These are phyloP conservation scores for Euclidia mi DNA, from an alignment of 2,888 invertebrate genomes.

Conservation along the genomic window DNA sequence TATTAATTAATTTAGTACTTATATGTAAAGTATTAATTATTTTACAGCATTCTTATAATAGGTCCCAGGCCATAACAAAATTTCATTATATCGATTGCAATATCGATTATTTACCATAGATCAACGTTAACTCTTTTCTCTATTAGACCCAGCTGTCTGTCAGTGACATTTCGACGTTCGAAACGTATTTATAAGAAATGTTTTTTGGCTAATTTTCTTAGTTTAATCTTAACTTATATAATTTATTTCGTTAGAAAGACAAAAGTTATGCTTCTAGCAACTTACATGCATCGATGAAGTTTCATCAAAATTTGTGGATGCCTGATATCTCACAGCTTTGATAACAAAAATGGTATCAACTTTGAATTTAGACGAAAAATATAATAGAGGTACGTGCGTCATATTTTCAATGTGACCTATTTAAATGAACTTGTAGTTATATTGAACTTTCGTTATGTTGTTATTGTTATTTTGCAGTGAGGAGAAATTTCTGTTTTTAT, in stretches of 20 bases:
- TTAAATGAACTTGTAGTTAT: conserved; percentile 32
- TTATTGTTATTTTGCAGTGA: conserved; percentile 73
- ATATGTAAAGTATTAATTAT: too few species aligned
- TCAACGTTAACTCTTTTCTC: conserved; percentile 71
- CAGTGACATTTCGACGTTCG: conserved; percentile 83
- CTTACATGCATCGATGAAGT: conserved; percentile 32
- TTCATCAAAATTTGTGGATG: conserved; percentile 36
- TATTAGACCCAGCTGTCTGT: conserved; percentile 86
- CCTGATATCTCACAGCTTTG: conserved; percentile 25
- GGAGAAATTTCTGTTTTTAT: conserved; percentile 93
- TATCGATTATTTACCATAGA: conserved; percentile 82
- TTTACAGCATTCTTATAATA: too few species aligned
- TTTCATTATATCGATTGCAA: conserved; percentile 63
- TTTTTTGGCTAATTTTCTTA: conserved; percentile 66
- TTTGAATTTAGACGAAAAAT: conserved; percentile 85
- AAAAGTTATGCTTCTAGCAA: conserved; percentile 23
- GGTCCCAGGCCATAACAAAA: too few species aligned
- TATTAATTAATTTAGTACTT: too few species aligned
- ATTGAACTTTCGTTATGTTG: conserved; percentile 32
- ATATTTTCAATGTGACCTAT: conserved; percentile 58
- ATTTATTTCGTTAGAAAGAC: conserved; percentile 49
- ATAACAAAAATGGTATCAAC: conserved; percentile 82
- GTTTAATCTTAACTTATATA: conserved; percentile 69
- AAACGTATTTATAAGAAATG: conserved; percentile 77
- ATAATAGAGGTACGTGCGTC: conserved; percentile 80